Evolutionary conservation across 1,140 invertebrate genomes (phyloP).

Genomic region (Drosophila leontia): DNA sequence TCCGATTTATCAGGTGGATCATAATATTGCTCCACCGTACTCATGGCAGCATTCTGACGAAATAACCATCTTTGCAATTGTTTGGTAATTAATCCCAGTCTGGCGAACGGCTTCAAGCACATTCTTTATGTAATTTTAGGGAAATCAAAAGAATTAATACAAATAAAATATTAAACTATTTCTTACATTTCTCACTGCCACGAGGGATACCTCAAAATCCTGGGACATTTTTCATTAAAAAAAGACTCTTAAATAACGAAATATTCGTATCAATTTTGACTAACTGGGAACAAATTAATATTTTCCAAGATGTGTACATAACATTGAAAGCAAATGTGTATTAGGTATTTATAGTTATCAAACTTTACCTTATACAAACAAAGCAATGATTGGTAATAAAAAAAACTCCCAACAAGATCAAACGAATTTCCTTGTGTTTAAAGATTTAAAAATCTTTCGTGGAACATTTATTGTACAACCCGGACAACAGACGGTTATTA

Average conservation of each 20-base stretch:
- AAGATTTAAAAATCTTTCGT: background rate
- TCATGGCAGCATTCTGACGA: background rate
- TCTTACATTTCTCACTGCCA: conserved; percentile 10
- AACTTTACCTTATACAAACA: background rate
- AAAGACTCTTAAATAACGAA: background rate
- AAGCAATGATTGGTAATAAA: background rate
- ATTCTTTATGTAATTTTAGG: conserved; percentile 7
- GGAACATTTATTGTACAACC: conserved; percentile 8
- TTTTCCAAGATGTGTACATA: background rate
- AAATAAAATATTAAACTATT: background rate
- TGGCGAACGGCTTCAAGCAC: conserved; percentile 26
- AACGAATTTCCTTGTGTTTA: background rate
- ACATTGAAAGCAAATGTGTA: conserved; percentile 3
- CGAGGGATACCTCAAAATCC: background rate
- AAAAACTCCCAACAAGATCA: background rate
- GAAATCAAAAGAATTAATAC: background rate
- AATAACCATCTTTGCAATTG: conserved; percentile 29
- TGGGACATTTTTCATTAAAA: conserved; percentile 13
- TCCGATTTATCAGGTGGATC: conserved; percentile 62
- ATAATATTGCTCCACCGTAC: conserved; percentile 28
- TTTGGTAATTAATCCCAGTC: conserved; percentile 12
- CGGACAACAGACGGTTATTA: background rate
- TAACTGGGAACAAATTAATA: background rate
- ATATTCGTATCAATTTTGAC: conserved; percentile 5
- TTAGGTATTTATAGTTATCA: background rate